These are phyloP conservation scores for Siniperca knerii DNA, from an alignment of 2,113 vertebrate genomes.

Conservation along the genomic window DNA sequence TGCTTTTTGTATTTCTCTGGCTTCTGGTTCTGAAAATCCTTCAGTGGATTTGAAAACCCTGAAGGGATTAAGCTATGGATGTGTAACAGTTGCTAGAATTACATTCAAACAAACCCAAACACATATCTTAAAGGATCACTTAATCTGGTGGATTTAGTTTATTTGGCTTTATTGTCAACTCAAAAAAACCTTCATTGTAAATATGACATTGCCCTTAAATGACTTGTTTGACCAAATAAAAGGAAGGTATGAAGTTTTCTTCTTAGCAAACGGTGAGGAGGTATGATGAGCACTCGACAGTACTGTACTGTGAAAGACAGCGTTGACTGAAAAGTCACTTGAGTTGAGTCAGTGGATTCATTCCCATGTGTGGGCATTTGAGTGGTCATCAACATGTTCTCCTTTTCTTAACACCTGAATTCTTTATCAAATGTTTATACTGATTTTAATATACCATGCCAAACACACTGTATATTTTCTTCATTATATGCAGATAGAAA, in stretches of 20 bases:
- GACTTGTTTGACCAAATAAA: background rate
- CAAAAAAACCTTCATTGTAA: background rate
- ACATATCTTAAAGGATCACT: conserved; percentile 11
- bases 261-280: background rate
- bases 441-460: background rate
- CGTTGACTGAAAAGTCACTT: conserved; percentile 9
- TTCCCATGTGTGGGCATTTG: conserved; percentile 4
- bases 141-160: conserved; percentile 18
- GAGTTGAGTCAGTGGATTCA: conserved; percentile 17
- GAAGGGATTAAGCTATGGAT: conserved; percentile 30
- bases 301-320: background rate
- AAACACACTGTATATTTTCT: background rate
- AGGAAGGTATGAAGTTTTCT: background rate
- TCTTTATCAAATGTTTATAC: background rate
- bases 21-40: conserved; percentile 36
- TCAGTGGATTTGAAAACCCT: conserved; percentile 51
- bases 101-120: conserved; percentile 31
- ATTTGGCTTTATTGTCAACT: background rate
- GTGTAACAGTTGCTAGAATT: conserved; percentile 45
- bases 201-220: background rate
- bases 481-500: background rate
- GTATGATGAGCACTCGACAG: background rate
- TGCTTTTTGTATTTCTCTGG: conserved; percentile 14
- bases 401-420: background rate
- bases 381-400: conserved; percentile 7